phyloP scores from a whole-genome alignment of 2,888 invertebrate species.

The Argyresthia albistria region DNA sequence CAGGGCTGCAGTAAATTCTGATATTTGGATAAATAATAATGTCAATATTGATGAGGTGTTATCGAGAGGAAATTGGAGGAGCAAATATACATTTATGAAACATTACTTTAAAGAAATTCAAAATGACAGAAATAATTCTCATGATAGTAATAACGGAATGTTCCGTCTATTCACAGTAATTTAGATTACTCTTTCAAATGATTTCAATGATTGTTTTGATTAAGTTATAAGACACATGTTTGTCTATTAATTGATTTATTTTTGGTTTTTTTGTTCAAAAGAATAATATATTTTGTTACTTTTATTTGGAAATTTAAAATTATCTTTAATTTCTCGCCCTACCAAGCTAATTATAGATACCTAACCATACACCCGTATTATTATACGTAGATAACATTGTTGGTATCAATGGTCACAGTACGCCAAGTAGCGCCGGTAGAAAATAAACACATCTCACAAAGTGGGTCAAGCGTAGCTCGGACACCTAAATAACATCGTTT shows the following conservation, averaged over 20 bases:
- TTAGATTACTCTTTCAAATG: too few species aligned
- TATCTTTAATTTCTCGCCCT: too few species aligned
- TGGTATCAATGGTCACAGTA: not conserved
- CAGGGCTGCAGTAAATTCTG: not conserved
- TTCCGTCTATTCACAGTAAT: too few species aligned
- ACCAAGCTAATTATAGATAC: too few species aligned
- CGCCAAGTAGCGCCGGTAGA: slow-evolving; percentile 1
- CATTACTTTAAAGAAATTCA: not conserved
- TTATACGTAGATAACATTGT: too few species aligned
- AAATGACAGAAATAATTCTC: not conserved
- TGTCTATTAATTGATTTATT: too few species aligned
- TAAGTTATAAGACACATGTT: too few species aligned
- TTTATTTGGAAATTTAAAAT: too few species aligned
- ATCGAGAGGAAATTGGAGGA: not conserved
- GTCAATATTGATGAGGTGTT: not conserved
- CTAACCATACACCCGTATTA: too few species aligned
- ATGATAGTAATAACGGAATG: not conserved
- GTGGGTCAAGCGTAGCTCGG: slow-evolving; percentile 1
- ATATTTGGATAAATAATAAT: not conserved
- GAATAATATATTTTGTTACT: too few species aligned
- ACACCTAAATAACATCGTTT: slow-evolving; percentile 1
- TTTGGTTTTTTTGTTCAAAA: too few species aligned
- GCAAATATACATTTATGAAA: not conserved
- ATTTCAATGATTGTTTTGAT: too few species aligned
- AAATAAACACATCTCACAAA: not conserved